Conservation (phyloP, 2,113 vertebrate species). For the Pica pica region DNA sequence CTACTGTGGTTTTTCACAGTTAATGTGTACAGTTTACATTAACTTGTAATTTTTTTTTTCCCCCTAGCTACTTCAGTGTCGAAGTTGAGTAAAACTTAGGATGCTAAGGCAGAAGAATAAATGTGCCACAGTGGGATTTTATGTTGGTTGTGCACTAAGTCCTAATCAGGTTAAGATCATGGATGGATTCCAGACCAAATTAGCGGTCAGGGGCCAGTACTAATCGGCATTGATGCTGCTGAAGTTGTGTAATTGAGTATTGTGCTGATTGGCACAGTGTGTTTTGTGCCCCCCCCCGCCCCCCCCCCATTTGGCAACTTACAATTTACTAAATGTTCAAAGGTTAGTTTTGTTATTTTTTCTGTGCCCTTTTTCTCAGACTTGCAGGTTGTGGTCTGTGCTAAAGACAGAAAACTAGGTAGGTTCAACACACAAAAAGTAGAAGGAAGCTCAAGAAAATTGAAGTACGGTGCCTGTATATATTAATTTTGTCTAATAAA, state of each 20-base stretch:
- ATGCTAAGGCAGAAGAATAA: neutral
- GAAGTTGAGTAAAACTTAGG: neutral
- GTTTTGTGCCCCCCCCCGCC: neutral
- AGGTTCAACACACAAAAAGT: neutral
- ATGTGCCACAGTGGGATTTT: neutral
- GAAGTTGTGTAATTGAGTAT: neutral
- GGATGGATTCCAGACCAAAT: neutral
- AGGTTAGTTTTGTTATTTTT: neutral
- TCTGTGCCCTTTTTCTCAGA: neutral
- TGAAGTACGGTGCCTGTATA: neutral
- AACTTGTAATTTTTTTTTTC: neutral
- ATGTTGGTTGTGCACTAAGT: neutral
- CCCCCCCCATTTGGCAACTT: neutral
- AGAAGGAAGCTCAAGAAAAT: neutral
- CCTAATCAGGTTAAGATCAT: neutral
- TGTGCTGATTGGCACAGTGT: neutral
- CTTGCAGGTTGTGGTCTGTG: neutral
- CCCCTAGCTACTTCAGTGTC: neutral
- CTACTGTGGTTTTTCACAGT: neutral
- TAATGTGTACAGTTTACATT: neutral
- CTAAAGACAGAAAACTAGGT: neutral
- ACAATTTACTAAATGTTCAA: neutral
- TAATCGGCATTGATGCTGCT: neutral
- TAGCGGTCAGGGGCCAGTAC: neutral
- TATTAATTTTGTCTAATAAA: neutral